Conservation (phyloP, 1,140 invertebrate species). For the Pollicipes pollicipes region DNA sequence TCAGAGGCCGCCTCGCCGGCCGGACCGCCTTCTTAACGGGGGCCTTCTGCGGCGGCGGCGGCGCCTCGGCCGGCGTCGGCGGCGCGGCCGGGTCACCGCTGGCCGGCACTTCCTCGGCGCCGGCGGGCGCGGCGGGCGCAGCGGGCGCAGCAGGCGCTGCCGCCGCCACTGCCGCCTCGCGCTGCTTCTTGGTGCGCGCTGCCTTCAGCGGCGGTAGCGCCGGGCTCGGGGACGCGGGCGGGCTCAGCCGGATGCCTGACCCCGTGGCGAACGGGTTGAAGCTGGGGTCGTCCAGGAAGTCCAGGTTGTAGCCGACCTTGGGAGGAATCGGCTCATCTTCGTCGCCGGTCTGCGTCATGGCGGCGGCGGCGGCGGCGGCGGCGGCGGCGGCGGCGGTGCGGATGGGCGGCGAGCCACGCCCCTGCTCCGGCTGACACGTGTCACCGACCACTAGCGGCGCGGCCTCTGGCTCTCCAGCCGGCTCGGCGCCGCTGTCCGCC, state of each 20-base stretch:
- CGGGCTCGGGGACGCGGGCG: not conserved
- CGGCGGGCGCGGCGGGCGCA: not conserved
- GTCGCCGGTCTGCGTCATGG: not conserved
- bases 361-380: too few relatives aligned
- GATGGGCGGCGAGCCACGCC: not conserved
- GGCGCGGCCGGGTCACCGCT: not conserved
- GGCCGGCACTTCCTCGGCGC: not conserved
- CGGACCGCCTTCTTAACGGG: not conserved
- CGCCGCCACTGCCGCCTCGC: not conserved
- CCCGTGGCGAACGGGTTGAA: conserved; percentile 14
- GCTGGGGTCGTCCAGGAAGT: conserved; percentile 16
- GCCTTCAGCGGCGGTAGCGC: not conserved
- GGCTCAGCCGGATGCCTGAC: not conserved
- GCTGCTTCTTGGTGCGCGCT: not conserved
- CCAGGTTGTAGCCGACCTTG: conserved; percentile 17
- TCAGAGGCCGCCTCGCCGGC: not conserved
- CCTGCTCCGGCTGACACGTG: too few relatives aligned
- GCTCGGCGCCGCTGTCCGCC: not conserved
- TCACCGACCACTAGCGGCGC: too few relatives aligned
- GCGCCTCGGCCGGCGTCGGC: not conserved
- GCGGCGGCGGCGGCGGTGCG: too few relatives aligned
- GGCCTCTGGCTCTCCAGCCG: not conserved
- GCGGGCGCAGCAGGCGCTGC: not conserved
- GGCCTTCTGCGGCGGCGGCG: not conserved
- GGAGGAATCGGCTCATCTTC: conserved; percentile 14